Percentiles rank a stretch among this genome's conserved stretches.
phyloP scores from a whole-genome alignment of 2,797 vertebrate species.

The Acestrorhynchus altus region DNA sequence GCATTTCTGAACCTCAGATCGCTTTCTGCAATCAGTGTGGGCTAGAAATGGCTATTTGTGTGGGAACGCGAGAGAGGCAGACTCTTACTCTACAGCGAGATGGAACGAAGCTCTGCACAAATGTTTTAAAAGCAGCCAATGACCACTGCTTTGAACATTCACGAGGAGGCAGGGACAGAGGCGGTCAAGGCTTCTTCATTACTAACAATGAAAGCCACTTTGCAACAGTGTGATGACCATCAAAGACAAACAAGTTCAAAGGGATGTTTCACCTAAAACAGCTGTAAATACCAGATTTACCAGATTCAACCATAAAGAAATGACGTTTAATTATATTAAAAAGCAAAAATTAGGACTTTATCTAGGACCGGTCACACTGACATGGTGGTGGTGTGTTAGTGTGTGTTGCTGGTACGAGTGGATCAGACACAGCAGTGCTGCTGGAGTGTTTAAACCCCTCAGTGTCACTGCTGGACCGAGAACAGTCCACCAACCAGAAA shows the following conservation, averaged over 20 bases:
- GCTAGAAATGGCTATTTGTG: conserved; percentile 43
- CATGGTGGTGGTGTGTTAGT: too few species aligned
- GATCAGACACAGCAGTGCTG: too few species aligned
- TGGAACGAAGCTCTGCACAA: not conserved
- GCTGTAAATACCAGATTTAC: not conserved
- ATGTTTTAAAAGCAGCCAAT: not conserved
- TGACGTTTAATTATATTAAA: too few species aligned
- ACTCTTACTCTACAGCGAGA: conserved; percentile 10
- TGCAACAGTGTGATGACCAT: not conserved
- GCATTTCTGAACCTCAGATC: conserved; percentile 47
- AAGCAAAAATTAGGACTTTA: too few species aligned
- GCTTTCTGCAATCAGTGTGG: conserved; percentile 48
- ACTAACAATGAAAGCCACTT: not conserved
- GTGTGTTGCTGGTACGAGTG: too few species aligned
- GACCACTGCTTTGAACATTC: not conserved
- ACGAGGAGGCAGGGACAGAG: not conserved
- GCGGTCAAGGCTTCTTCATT: not conserved
- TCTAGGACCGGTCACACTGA: too few species aligned
- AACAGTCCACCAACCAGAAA: too few species aligned
- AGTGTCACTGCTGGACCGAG: too few species aligned
- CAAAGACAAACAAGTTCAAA: not conserved
- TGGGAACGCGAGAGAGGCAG: conserved; percentile 35
- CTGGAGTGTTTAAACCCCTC: too few species aligned
- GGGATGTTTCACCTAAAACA: not conserved
- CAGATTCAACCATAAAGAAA: too few species aligned